Evolutionary conservation across 2,113 vertebrate genomes (phyloP).

Genomic region (Colistium nudipinnis): DNA sequence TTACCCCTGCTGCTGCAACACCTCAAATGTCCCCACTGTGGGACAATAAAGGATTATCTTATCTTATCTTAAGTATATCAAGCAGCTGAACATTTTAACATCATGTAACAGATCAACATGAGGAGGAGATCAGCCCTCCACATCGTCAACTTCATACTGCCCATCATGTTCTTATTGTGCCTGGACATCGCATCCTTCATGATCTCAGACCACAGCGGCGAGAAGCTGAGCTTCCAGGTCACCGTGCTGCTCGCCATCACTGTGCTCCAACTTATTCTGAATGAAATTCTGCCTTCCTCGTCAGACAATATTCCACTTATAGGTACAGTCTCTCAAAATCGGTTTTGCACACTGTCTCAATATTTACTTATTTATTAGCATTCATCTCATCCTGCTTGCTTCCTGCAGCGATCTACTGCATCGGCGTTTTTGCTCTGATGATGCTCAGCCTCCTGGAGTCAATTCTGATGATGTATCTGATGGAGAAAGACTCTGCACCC

Average conservation of each 20-base stretch:
- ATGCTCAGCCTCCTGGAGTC: constrained; percentile 81
- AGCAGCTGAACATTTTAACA: background rate
- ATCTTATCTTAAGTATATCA: no score
- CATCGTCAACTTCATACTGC: constrained; percentile 82
- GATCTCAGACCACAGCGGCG: constrained; percentile 75
- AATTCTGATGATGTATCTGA: constrained; percentile 74
- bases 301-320: constrained; percentile 74
- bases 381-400: background rate
- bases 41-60: no score
- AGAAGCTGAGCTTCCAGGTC: constrained; percentile 81
- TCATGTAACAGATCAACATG: constrained; percentile 76
- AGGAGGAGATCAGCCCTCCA: constrained; percentile 78
- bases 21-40: no score
- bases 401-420: constrained; percentile 55
- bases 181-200: constrained; percentile 83
- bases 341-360: background rate
- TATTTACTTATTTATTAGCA: background rate
- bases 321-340: constrained; percentile 63
- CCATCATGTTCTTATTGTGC: constrained; percentile 76
- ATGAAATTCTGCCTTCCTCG: constrained; percentile 75
- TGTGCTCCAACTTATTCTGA: constrained; percentile 77
- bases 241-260: constrained; percentile 76
- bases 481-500: constrained; percentile 46
- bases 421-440: constrained; percentile 82
- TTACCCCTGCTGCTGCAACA: no score